These are phyloP conservation scores for Steinernema carpocapsae DNA, from an alignment of 2,888 invertebrate genomes.

Conservation along the genomic window DNA sequence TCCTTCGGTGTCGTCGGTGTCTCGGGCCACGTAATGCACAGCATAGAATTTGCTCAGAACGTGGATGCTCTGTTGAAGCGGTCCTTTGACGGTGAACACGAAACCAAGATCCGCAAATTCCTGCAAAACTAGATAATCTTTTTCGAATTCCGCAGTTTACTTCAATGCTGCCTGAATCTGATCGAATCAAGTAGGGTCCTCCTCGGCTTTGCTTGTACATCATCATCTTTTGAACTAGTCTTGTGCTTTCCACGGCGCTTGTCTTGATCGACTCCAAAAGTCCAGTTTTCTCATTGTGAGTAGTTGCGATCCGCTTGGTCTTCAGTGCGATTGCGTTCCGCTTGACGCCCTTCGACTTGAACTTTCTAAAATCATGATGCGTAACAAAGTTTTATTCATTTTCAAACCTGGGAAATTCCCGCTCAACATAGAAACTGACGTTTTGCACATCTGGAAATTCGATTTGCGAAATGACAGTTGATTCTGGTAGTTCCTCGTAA, in stretches of 20 bases:
- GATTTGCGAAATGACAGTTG: not conserved
- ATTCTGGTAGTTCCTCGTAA: not conserved
- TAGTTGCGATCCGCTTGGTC: not conserved
- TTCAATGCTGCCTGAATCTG: not conserved
- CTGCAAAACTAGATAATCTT: not conserved
- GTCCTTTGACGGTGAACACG: slow-evolving; percentile 11
- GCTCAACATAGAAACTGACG: not conserved
- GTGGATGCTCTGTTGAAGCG: slow-evolving; percentile 6
- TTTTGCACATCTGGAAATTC: not conserved
- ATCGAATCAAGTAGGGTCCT: slow-evolving; percentile 20
- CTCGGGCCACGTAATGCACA: not conserved
- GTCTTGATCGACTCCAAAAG: slow-evolving; percentile 11
- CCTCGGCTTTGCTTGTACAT: not conserved
- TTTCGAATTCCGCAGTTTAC: not conserved
- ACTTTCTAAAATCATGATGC: not conserved
- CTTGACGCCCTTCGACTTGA: not conserved
- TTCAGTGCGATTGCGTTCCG: not conserved
- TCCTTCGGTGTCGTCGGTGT: slow-evolving; percentile 1
- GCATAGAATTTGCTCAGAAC: not conserved
- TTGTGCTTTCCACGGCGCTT: not conserved
- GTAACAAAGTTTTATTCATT: not conserved
- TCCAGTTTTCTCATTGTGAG: not conserved
- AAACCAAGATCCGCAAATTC: not conserved
- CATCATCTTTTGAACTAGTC: slow-evolving; percentile 17
- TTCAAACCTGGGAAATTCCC: slow-evolving; percentile 1